A percentile compares a stretch with the other conserved stretches of the same genome.
phyloP scores from a whole-genome alignment of 2,888 invertebrate genomes.

The Drosophila mettleri region DNA sequence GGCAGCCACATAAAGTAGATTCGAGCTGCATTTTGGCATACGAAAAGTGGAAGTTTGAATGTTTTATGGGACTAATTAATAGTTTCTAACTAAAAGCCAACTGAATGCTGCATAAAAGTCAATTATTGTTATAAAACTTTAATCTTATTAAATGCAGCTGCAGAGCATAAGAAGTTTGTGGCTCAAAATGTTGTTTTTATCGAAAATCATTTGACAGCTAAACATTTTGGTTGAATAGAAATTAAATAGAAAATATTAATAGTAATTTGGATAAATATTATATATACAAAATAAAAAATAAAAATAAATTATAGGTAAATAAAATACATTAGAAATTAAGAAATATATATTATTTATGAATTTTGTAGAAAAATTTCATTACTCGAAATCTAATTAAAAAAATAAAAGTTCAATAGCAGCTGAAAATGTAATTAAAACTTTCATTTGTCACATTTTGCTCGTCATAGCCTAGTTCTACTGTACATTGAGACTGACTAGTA shows the following conservation, averaged over 20 bases:
- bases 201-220: background rate
- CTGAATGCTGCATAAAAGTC: background rate
- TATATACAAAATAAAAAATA: too few species aligned
- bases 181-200: background rate
- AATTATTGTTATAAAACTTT: background rate
- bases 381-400: background rate
- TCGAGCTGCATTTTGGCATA: background rate
- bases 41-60: background rate
- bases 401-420: background rate
- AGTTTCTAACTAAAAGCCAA: background rate
- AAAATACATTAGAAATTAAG: too few species aligned
- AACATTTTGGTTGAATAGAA: background rate
- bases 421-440: background rate
- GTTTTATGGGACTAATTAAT: background rate
- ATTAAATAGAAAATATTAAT: background rate
- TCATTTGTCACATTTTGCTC: background rate
- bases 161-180: background rate
- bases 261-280: background rate
- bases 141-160: background rate
- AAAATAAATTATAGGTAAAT: too few species aligned
- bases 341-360: too few species aligned
- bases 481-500: slow-evolving; percentile 13
- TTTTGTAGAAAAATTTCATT: background rate
- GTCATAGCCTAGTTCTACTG: slow-evolving; percentile 29
- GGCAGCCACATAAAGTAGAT: background rate